phyloP scores from a whole-genome alignment of 2,113 vertebrate species.

The Clinocottus analis region DNA sequence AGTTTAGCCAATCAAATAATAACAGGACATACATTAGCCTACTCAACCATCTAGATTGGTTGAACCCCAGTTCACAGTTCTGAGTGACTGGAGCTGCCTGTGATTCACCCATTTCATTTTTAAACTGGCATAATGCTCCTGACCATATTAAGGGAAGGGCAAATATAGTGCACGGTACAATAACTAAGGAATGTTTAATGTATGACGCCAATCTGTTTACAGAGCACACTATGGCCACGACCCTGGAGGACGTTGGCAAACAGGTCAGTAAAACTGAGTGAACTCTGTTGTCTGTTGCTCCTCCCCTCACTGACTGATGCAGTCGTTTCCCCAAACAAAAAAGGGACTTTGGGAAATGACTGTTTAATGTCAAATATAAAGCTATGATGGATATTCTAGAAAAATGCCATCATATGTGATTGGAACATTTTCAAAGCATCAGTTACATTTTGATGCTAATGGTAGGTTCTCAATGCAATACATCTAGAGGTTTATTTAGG shows the following conservation, averaged over 20 bases:
- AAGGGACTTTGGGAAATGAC: neutral
- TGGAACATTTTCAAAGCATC: neutral
- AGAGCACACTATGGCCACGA: slow-evolving; percentile 77
- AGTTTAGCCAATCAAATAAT: too few species aligned
- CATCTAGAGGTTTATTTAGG: neutral
- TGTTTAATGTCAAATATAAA: neutral
- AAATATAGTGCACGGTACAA: neutral
- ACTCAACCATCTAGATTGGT: neutral
- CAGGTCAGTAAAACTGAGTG: slow-evolving; percentile 49
- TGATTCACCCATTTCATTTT: neutral
- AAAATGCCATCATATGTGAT: neutral
- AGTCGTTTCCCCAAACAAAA: neutral
- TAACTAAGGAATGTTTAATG: neutral
- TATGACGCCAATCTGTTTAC: slow-evolving; percentile 15
- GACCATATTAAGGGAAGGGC: neutral
- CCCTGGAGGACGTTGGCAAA: slow-evolving; percentile 74
- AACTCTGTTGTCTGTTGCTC: too few species aligned
- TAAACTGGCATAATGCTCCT: neutral
- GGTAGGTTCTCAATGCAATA: neutral
- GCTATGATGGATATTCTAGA: neutral
- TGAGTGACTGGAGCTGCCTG: neutral
- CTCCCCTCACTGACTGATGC: neutral
- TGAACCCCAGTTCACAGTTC: too few species aligned
- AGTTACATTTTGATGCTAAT: neutral
- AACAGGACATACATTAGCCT: neutral